Evolutionary conservation across 2,888 invertebrate species (phyloP), one percentile per base, ranked within the genome.

Genomic region (Protonemura montana): DNA sequence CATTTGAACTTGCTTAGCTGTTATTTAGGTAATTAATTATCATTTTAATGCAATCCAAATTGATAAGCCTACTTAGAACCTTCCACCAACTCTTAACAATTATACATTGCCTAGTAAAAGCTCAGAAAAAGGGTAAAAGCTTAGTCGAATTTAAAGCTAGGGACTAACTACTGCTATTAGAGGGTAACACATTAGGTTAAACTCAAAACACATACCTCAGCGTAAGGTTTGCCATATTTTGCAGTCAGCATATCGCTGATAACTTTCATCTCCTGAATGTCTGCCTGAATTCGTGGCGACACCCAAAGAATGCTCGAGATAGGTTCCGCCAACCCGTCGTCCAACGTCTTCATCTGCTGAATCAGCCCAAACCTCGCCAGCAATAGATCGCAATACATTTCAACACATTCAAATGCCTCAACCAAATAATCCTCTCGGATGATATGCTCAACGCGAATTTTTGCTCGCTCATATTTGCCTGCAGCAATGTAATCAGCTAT

Each of bases 401-500:
- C 99, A 0, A 99, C 95, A 87, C 99, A 94, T 93, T 99, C 99
- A 97, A 99, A 98, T 0, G 99, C 99, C 92, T 99, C 99, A 1
- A 99, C 99, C 92, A 99, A 94, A 91, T 99, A 99, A 92, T 99
- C 99, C 92, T 99, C 99, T 82, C 99, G 95, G 89, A 99, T 98
- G 87, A 99, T 99, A 90, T 99, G 98, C 92, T 99, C 99, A 13
- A 99, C 99, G 30, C 99, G 94, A 88, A 99, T 99, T 91, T 98
- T 97, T 0, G 99, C 99, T 88, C 97, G 93, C 92, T 97, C 97
- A 89, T 93, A 93, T 93, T 97, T 97, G 86, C 97, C 97, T 89
- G 95, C 94, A 85, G 94, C 94, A 88, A 99, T 95, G 90, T 98
- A 99, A 92, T 99, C 99, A 0, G 98, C 99, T 87, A 99, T 99